Evolutionary conservation across 2,888 invertebrate genomes (phyloP).

Genomic region (Pantelozetes paolii): DNA sequence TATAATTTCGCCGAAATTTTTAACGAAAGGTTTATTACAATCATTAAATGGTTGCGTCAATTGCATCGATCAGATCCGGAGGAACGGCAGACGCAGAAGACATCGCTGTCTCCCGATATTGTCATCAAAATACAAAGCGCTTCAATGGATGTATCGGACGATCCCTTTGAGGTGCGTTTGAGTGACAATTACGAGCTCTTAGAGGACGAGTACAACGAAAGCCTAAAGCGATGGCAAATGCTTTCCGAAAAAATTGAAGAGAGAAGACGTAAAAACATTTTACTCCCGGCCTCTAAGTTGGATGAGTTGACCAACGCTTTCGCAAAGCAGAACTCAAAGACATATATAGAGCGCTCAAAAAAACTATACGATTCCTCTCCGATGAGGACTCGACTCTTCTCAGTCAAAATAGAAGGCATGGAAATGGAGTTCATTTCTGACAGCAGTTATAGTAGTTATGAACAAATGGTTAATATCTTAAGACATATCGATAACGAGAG

Average conservation of each 20-base stretch:
- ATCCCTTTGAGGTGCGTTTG: slow-evolving; percentile 94
- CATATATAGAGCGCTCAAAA: slow-evolving; percentile 85
- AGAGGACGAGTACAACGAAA: slow-evolving; percentile 92
- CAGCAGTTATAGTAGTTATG: slow-evolving; percentile 45
- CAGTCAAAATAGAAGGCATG: slow-evolving; percentile 74
- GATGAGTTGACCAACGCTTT: slow-evolving; percentile 83
- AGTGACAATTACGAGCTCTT: slow-evolving; percentile 91
- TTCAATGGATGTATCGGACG: slow-evolving; percentile 87
- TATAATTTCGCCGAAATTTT: slow-evolving; percentile 82
- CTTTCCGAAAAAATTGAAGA: slow-evolving; percentile 79
- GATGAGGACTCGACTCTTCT: slow-evolving; percentile 71
- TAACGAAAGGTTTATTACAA: slow-evolving; percentile 66
- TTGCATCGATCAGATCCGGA: slow-evolving; percentile 63
- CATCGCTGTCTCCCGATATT: slow-evolving; percentile 73
- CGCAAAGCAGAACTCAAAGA: slow-evolving; percentile 84
- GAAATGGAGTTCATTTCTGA: slow-evolving; percentile 78
- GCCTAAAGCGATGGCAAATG: slow-evolving; percentile 79
- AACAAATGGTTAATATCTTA: slow-evolving; percentile 38
- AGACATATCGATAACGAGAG: slow-evolving; percentile 35
- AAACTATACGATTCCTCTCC: slow-evolving; percentile 65
- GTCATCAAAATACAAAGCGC: slow-evolving; percentile 74
- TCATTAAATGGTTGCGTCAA: slow-evolving; percentile 87
- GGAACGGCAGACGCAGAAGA: slow-evolving; percentile 55
- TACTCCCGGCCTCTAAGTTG: slow-evolving; percentile 63
- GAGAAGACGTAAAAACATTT: slow-evolving; percentile 72